Evolutionary conservation across 2,888 invertebrate species (phyloP), one percentile per base, ranked within the genome.

Genomic region (Bellardia bayeri): DNA sequence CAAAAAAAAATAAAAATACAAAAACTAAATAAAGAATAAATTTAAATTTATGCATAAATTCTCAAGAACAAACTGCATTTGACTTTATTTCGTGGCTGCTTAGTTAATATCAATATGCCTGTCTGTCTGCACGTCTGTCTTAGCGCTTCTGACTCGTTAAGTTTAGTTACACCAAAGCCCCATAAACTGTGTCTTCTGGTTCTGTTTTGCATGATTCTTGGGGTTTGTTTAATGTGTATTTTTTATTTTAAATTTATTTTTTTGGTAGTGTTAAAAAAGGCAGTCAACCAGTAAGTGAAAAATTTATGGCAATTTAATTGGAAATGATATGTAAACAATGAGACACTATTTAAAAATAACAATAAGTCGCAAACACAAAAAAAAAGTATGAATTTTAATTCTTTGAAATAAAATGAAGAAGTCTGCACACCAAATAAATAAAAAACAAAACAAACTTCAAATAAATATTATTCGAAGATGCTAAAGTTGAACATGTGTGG

Each of bases 221-320:
- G 45, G 14, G 37, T 63, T 83, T 76, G 42, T 78, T 56, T 56
- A 37, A 37, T 81, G 23, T 40, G 30, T 72, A 66, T 66, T 58
- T 56, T 56, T 54, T 23, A 51, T 64, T 68, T 8, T 51, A 51
- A 58, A 3, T 84, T 54, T 61, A 13, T 68, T 85, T 83, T 80
- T 83, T 76, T 69, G 80, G 40, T 68, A 72, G 76, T 80, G 82
- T 74, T 74, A 83, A 84, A 82, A 82, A 80, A 82, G 82, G 82
- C 84, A 87, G 82, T 74, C 87, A 83, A 82, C 42, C 85, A 83
- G 75, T 86, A 88, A 87, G 82, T 88, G 88, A 76, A 78, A 87
- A 85, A 89, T 90, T 89, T 90, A 89, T 90, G 89, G 90, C 88
- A 88, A 88, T 89, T 89, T 89, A 90, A 89, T 90, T 90, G 90